A percentile compares a stretch with the other conserved stretches of the same genome.
These are phyloP conservation scores for Iphiclides podalirius DNA, from an alignment of 2,888 invertebrate species.

Conservation along the genomic window DNA sequence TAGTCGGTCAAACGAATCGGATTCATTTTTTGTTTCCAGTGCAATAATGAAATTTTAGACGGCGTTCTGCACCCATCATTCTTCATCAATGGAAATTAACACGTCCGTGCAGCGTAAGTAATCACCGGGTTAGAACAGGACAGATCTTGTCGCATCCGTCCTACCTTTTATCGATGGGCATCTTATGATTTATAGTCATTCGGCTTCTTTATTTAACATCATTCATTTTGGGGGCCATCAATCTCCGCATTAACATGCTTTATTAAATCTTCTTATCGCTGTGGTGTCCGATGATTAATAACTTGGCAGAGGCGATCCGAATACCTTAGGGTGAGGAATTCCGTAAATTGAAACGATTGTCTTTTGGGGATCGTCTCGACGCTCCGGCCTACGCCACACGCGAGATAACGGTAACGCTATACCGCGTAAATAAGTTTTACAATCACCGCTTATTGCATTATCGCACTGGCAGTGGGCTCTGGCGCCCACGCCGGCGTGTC, in stretches of 20 bases:
- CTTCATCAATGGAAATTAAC: conserved; percentile 37
- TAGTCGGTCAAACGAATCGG: no score
- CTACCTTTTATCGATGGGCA: conserved; percentile 39
- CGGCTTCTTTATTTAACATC: conserved; percentile 36
- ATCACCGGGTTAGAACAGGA: conserved; percentile 28
- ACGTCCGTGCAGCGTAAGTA: conserved; percentile 28
- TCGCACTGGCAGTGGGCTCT: no score
- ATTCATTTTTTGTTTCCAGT: neutral
- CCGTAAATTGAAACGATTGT: conserved; percentile 1
- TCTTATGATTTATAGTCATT: conserved; percentile 47
- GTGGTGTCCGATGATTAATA: conserved; percentile 21
- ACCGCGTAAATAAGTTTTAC: conserved; percentile 57
- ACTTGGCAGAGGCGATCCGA: conserved; percentile 1
- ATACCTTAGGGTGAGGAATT: conserved; percentile 8
- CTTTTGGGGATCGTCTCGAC: conserved; percentile 5
- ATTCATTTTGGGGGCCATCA: conserved; percentile 21
- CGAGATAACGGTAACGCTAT: conserved; percentile 58
- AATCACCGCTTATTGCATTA: conserved; percentile 56
- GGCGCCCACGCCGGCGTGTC: conserved; percentile 51
- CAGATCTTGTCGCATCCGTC: conserved; percentile 29
- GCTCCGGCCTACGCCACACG: conserved; percentile 46
- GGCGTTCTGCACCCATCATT: conserved; percentile 31
- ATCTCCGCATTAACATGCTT: conserved; percentile 21
- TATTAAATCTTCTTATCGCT: conserved; percentile 8
- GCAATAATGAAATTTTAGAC: conserved; percentile 12